phyloP scores from a whole-genome alignment of 2,888 invertebrate species.

The Camptogramma bilineatum region DNA sequence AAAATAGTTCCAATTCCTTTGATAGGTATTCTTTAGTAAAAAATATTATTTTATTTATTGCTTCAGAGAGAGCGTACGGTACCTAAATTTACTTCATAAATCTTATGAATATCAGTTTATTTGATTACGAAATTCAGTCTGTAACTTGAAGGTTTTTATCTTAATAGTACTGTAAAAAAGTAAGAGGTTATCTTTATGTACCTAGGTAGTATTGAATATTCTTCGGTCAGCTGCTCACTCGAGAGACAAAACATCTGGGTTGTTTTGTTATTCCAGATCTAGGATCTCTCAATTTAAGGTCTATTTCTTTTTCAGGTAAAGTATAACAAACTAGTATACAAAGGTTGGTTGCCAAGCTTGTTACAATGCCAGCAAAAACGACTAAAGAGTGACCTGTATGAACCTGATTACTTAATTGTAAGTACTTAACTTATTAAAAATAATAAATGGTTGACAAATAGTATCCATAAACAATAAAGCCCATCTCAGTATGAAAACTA shows the following conservation, averaged over 20 bases:
- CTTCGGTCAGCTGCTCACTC: too few species aligned
- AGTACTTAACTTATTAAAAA: constrained; percentile 48
- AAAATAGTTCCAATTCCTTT: neutral
- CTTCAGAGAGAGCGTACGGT: neutral
- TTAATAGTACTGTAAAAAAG: too few species aligned
- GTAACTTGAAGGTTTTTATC: too few species aligned
- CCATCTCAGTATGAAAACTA: too few species aligned
- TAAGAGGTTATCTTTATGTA: too few species aligned
- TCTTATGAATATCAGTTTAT: too few species aligned
- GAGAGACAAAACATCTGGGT: neutral
- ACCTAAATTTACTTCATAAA: too few species aligned
- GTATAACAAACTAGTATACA: constrained; percentile 47
- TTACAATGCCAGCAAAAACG: constrained; percentile 54
- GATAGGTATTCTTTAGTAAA: neutral
- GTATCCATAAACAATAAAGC: neutral
- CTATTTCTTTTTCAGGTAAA: constrained; percentile 56
- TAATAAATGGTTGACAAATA: neutral
- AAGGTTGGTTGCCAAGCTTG: constrained; percentile 35
- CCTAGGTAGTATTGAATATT: too few species aligned
- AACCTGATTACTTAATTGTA: constrained; percentile 91
- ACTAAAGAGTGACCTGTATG: constrained; percentile 82
- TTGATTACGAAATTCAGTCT: too few species aligned
- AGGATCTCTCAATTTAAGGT: too few species aligned
- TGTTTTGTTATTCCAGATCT: neutral
- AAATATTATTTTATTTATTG: neutral